Evolutionary conservation across 2,797 vertebrate species (phyloP), one percentile per base, ranked within the genome.

Genomic region (Anabas testudineus): DNA sequence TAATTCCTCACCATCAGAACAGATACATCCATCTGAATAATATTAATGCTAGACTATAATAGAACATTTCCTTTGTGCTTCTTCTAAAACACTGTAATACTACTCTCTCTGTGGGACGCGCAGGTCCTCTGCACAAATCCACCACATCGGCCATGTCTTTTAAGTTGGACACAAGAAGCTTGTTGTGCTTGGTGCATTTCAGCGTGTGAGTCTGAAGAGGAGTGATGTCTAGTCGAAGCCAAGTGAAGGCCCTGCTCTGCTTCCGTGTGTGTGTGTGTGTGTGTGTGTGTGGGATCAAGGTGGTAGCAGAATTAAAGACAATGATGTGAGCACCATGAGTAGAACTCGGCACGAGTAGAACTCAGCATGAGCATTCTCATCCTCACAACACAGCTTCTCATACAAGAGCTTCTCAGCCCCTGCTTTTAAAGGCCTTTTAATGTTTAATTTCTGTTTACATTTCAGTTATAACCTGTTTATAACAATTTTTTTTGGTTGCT

Each of bases 1-100:
- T 63, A 58, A 56, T 67, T 73, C 66, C 58, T 74, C 51, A 45
- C 10, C 2, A 47, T 73, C 60, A 61, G 49, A 63, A 53, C 77
- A 80, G 60, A 82, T 76, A 75, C 75, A 86, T 53, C 79, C 67
- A 79, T 86, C 82, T 67, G 36, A 45, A 78, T 76, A 72, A 68
- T 77, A 79, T 78, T 85, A 85, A 85, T 82, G 43, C 66, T 78
- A 75, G 64, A 59, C 37, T 77, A 77, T 56, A 61, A 70, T 59
- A 73, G 13, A 81, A 83, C 62, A 32, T 78, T 60, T 75, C 58
- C 62, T 47, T 87, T 90, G 88, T 89, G 87, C 85, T 89, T 88
- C 57, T 64, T 85, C 81, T 87, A 81, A 78, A 82, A 88, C 75
- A 81, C 76, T 46, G 39, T 48, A 52, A 73, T 36, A 76, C 57